phyloP scores from a whole-genome alignment of 1,140 invertebrate genomes.

The Pachypsylla venusta region DNA sequence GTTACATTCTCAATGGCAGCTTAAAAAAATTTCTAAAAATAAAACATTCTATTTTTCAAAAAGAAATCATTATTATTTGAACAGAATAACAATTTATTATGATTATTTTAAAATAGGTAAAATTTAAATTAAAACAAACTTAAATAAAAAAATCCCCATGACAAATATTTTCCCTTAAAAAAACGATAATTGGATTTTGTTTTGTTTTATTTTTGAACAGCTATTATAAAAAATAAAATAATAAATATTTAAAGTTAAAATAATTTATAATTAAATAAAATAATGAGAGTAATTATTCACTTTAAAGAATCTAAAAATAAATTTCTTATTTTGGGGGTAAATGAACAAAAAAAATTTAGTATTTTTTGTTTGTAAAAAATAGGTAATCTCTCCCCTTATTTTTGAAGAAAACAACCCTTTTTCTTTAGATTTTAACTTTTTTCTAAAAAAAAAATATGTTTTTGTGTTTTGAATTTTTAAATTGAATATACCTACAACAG shows the following conservation, averaged over 20 bases:
- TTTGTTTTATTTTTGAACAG: constrained; percentile 7
- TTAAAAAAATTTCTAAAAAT: no score
- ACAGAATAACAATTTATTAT: no score
- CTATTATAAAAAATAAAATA: constrained; percentile 7
- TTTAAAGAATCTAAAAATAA: not conserved
- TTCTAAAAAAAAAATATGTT: constrained; percentile 2
- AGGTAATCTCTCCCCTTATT: not conserved
- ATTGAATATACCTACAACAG: no score
- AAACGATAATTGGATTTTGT: constrained; percentile 4
- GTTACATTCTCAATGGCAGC: no score
- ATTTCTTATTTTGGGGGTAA: not conserved
- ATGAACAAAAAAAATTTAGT: not conserved
- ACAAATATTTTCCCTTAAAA: no score
- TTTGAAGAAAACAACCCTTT: not conserved
- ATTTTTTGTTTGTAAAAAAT: not conserved
- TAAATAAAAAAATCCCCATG: no score
- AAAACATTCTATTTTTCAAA: no score
- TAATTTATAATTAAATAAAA: constrained; percentile 9
- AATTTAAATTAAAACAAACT: no score
- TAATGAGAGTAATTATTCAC: constrained; percentile 8
- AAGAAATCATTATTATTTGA: no score
- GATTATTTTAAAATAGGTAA: no score
- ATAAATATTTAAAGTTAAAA: constrained; percentile 1
- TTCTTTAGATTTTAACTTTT: not conserved
- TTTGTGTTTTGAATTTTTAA: no score